phyloP scores from a whole-genome alignment of 2,113 vertebrate species.

The Sakesphorus luctuosus region DNA sequence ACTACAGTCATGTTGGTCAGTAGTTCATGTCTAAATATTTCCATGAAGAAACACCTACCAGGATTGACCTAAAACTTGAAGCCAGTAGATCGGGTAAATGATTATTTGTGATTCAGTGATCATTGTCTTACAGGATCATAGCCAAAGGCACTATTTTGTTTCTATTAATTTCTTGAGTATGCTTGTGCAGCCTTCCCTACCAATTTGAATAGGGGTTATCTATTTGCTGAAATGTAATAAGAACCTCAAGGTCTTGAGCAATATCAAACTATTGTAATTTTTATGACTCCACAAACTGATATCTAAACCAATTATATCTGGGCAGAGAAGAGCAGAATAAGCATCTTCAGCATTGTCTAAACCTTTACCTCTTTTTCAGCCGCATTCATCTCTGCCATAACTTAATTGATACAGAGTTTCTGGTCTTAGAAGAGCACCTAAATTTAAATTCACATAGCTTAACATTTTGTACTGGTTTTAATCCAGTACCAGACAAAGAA shows the following conservation, averaged over 20 bases:
- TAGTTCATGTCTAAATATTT: not conserved
- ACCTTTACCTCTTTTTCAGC: not conserved
- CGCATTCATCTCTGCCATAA: not conserved
- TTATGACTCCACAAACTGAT: not conserved
- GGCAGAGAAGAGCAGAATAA: not conserved
- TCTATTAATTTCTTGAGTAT: not conserved
- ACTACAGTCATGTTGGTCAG: not conserved
- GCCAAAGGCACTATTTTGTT: not conserved
- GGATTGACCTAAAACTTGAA: not conserved
- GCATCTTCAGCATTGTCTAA: not conserved
- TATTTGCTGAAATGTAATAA: not conserved
- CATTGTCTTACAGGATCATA: not conserved
- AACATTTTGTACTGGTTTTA: not conserved
- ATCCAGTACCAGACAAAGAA: not conserved
- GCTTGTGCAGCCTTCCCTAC: not conserved
- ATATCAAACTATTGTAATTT: not conserved
- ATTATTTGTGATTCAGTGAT: not conserved
- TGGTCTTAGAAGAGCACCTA: not conserved
- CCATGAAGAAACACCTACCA: not conserved
- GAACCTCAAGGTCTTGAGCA: not conserved
- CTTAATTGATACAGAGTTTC: not conserved
- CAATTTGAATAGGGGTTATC: not conserved
- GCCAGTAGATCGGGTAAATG: not conserved
- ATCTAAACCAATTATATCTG: not conserved
- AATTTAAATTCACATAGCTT: not conserved